Percentiles rank a stretch among this genome's conserved stretches.
Evolutionary conservation across 2,113 vertebrate species (phyloP).

Genomic region (Oostethus manadensis): DNA sequence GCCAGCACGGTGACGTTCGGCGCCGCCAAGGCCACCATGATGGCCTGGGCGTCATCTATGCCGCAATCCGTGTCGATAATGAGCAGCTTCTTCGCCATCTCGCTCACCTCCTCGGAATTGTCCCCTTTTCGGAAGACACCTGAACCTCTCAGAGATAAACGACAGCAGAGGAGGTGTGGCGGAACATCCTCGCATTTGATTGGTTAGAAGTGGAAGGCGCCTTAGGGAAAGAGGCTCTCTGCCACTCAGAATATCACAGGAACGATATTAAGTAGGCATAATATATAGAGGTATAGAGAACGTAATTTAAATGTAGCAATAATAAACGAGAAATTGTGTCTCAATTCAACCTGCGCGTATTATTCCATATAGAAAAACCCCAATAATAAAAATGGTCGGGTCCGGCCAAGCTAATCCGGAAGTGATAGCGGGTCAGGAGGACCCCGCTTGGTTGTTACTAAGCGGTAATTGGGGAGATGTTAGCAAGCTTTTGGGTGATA

Average conservation of each 20-base stretch:
- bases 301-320: too few species aligned
- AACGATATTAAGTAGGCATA: too few species aligned
- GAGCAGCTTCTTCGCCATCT: conserved; percentile 67
- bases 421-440: neutral
- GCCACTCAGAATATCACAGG: too few species aligned
- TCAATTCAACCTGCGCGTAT: neutral
- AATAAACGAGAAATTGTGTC: too few species aligned
- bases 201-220: neutral
- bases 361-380: neutral
- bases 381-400: neutral
- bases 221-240: too few species aligned
- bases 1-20: conserved; percentile 63
- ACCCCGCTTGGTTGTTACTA: too few species aligned
- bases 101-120: conserved; percentile 11
- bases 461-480: neutral
- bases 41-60: conserved; percentile 75
- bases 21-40: conserved; percentile 69
- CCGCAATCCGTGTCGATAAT: conserved; percentile 77
- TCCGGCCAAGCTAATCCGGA: neutral
- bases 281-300: too few species aligned
- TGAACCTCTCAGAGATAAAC: too few species aligned
- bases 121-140: neutral
- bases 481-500: neutral
- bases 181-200: neutral
- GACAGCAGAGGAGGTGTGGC: neutral